These are phyloP conservation scores for Danio aesculapii DNA, from an alignment of 2,797 vertebrate species.

Conservation along the genomic window DNA sequence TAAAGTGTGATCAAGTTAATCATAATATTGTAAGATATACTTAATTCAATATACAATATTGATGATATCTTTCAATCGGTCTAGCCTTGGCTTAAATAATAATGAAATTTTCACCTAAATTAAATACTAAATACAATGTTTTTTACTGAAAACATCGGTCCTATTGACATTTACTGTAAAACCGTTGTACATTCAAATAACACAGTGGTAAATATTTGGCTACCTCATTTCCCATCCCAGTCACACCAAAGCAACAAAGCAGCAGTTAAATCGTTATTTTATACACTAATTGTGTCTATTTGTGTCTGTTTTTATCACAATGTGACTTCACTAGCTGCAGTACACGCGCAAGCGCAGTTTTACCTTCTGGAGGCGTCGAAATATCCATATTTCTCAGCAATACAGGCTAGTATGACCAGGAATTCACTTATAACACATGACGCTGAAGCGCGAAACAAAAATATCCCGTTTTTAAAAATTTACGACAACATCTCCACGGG, in stretches of 20 bases:
- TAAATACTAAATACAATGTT: neutral
- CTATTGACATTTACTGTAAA: neutral
- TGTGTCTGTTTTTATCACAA: neutral
- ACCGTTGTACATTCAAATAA: too few relatives aligned
- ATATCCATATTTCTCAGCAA: constrained; percentile 71
- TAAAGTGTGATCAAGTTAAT: too few relatives aligned
- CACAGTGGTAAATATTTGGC: neutral
- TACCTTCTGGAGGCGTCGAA: constrained; percentile 77
- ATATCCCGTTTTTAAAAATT: neutral
- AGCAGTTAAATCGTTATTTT: neutral
- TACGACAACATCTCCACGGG: neutral
- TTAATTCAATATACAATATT: neutral
- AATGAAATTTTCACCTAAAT: neutral
- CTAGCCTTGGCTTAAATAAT: too few relatives aligned
- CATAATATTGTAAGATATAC: neutral
- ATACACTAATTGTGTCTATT: neutral
- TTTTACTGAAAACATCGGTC: too few relatives aligned
- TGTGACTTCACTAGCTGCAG: neutral
- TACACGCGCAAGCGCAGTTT: constrained; percentile 30
- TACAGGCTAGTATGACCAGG: neutral
- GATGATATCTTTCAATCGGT: neutral
- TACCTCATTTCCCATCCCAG: neutral
- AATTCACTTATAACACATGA: neutral
- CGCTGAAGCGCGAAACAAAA: neutral
- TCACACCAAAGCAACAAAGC: neutral